Base-by-base conservation (phyloP, 2,797 vertebrate species). In the Sciurus vulgaris region DNA sequence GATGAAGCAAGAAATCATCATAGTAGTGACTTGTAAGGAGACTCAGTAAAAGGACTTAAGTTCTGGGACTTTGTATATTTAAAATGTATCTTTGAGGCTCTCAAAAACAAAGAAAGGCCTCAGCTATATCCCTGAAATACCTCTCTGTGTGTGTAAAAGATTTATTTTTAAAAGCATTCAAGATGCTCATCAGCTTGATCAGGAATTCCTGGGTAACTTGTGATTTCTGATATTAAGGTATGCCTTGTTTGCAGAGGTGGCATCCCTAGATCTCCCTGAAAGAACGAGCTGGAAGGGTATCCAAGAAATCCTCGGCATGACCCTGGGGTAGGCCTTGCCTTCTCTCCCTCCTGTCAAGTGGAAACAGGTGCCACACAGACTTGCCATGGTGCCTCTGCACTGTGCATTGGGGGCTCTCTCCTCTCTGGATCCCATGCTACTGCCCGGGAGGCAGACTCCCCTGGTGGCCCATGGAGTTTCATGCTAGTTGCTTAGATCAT, bases 1-100 rank as follows among this genome's bases (percentile, higher is more conserved):
- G 82, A 74, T 3, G 11, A 56, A 91, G 85, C 47, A 89, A 74
- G 73, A 94, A 65, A 76, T 72, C 69, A 69, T 20, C 72, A 2
- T 33, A 35, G 7, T 13, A 24, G 38, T 63, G 65, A 61, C n/a
- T 91, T 35, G 38, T 28, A 73, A 90, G 26, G n/a, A 8, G 54
- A 70, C 72, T 30, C 33, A 96, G 73, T 14, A 83, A 86, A 94
- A 51, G 91, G 4, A 61, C 6, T 38, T 56, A 78, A 78, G 94
- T 93, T 70, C 38, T 72, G 54, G 87, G 54, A 47, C 26, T 77
- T 51, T 26, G 67, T 89, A 67, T 67, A 67, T 87, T 69, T 79
- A 74, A 87, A 89, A 74, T 67, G 10, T 30, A 7, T 74, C 28
- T 89, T 69, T 0, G 13, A 70, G 17, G 15, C 38, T 28, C 61